Evolutionary conservation across 2,888 invertebrate species (phyloP).

Genomic region (Syrista parreyssii): DNA sequence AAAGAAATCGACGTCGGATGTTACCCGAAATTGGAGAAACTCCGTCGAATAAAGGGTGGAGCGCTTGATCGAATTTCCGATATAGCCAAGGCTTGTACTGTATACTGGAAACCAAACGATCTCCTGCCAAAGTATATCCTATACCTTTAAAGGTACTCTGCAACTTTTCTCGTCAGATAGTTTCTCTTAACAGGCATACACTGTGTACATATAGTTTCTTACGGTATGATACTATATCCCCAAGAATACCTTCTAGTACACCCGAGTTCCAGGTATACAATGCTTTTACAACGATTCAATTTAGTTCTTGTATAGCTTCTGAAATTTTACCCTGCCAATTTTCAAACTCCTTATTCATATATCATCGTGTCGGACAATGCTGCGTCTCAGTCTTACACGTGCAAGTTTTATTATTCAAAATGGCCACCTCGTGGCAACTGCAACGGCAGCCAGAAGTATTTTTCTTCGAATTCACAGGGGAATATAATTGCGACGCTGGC

Average conservation of each 20-base stretch:
- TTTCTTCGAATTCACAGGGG: too few species aligned
- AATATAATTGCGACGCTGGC: too few species aligned
- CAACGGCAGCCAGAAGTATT: background rate
- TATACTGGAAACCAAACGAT: background rate
- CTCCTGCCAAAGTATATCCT: background rate
- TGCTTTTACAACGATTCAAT: background rate
- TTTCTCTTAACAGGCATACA: background rate
- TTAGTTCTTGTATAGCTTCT: background rate
- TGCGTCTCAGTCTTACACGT: too few species aligned
- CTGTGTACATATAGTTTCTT: background rate
- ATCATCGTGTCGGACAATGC: background rate
- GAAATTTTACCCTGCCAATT: background rate
- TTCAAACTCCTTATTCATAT: background rate
- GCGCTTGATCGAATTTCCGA: background rate
- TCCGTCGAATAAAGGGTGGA: background rate
- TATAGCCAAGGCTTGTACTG: background rate
- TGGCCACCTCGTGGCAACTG: background rate
- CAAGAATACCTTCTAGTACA: background rate
- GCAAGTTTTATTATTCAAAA: background rate
- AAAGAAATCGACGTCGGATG: background rate
- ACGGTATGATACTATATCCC: background rate
- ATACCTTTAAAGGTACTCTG: background rate
- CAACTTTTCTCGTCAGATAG: background rate
- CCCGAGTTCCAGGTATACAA: background rate
- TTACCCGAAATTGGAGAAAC: background rate